Percentiles rank a stretch among this genome's conserved stretches.
Evolutionary conservation across 2,888 invertebrate species (phyloP).

Genomic region (Criorhina ranunculi): DNA sequence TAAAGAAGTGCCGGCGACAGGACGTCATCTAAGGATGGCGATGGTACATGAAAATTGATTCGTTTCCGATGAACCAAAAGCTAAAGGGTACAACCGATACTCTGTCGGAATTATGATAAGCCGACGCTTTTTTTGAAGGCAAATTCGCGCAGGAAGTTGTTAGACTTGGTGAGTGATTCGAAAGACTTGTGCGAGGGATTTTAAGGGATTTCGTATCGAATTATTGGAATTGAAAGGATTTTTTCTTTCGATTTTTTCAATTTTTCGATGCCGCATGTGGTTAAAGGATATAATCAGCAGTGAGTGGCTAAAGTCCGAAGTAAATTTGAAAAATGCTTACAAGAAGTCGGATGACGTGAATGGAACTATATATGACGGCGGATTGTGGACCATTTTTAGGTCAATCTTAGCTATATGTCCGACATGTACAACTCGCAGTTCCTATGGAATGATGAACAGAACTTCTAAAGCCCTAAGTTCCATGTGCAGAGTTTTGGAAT

Average conservation of each 20-base stretch:
- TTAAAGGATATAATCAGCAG: too few relatives aligned
- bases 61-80: conserved; percentile 77
- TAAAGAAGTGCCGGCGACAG: conserved; percentile 66
- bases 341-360: too few relatives aligned
- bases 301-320: too few relatives aligned
- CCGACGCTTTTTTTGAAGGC: conserved; percentile 58
- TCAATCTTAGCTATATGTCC: too few relatives aligned
- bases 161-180: conserved; percentile 39
- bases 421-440: too few relatives aligned
- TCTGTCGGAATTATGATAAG: conserved; percentile 74
- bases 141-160: conserved; percentile 76
- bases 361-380: too few relatives aligned
- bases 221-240: conserved; percentile 8
- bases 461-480: too few relatives aligned
- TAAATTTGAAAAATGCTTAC: too few relatives aligned
- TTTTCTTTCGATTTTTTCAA: neutral
- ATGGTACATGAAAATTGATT: conserved; percentile 76
- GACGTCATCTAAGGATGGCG: conserved; percentile 59
- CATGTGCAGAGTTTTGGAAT: too few relatives aligned
- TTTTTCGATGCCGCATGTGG: too few relatives aligned
- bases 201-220: conserved; percentile 12
- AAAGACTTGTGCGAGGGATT: neutral
- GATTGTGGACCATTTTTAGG: too few relatives aligned
- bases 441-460: too few relatives aligned
- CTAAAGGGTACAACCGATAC: conserved; percentile 76